Evolutionary conservation across 2,113 vertebrate genomes (phyloP).

Genomic region (Astatoreochromis straeleni): DNA sequence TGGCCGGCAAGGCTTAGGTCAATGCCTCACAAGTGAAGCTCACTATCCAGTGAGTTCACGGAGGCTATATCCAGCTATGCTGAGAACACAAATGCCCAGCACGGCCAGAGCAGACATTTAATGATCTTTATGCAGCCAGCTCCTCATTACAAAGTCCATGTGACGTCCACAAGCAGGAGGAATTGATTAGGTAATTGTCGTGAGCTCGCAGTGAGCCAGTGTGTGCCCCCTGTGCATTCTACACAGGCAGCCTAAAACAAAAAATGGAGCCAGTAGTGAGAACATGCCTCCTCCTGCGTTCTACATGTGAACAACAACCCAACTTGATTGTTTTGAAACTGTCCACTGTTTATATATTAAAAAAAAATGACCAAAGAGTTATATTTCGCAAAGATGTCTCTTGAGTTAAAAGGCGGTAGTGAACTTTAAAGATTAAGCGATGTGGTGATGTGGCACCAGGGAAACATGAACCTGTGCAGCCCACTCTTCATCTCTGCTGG

Average conservation of each 20-base stretch:
- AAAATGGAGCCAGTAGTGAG: not conserved
- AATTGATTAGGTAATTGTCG: not conserved
- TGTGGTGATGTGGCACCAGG: not conserved
- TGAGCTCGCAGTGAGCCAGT: not conserved
- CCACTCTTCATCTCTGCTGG: not conserved
- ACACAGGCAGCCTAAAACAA: not conserved
- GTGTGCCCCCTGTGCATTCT: not conserved
- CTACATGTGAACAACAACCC: not conserved
- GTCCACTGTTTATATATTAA: not conserved
- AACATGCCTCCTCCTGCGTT: not conserved
- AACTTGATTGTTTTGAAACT: not conserved
- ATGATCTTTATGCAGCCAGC: not conserved
- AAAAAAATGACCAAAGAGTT: not conserved
- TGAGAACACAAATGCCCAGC: not conserved
- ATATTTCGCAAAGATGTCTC: not conserved
- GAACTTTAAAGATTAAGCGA: not conserved
- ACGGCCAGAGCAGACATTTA: not conserved
- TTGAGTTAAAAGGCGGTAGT: not conserved
- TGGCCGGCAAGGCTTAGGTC: not conserved
- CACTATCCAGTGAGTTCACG: not conserved
- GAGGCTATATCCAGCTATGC: not conserved
- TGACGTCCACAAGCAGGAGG: not conserved
- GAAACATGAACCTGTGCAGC: not conserved
- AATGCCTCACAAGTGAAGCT: not conserved
- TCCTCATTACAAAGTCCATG: not conserved